phyloP scores from a whole-genome alignment of 1,140 invertebrate species.

The Cyphomyrmex costatus region DNA sequence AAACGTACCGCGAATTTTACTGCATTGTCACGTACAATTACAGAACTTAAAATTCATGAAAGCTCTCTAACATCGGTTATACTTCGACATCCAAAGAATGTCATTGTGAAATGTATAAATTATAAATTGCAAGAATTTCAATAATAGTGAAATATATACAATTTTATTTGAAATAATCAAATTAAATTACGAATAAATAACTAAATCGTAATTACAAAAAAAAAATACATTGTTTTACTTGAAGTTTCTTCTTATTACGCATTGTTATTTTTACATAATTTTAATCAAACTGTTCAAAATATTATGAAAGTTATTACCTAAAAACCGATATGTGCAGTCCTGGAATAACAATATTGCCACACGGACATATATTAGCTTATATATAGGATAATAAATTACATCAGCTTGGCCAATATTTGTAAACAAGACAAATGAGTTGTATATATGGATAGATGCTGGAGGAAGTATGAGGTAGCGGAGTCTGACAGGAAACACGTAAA shows the following conservation, averaged over 20 bases:
- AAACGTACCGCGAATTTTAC: slow-evolving; percentile 12
- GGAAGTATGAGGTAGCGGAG: neutral
- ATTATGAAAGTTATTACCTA: neutral
- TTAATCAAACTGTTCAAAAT: neutral
- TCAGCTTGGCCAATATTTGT: slow-evolving; percentile 31
- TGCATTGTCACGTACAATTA: slow-evolving; percentile 29
- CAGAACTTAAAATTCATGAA: neutral
- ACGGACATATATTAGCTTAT: neutral
- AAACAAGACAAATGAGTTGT: slow-evolving; percentile 46
- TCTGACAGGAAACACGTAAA: slow-evolving; percentile 13
- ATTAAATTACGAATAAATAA: neutral
- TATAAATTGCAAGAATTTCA: neutral
- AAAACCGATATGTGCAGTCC: neutral
- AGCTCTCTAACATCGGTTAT: neutral
- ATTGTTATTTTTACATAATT: neutral
- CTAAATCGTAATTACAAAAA: neutral
- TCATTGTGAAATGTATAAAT: neutral
- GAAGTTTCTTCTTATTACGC: neutral
- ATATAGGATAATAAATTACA: slow-evolving; percentile 39
- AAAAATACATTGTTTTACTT: neutral
- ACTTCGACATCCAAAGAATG: neutral
- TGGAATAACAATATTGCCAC: slow-evolving; percentile 10
- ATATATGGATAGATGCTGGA: neutral
- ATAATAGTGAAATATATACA: neutral
- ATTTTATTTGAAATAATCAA: neutral